These are phyloP conservation scores for Acanthococcus lagerstroemiae DNA, from an alignment of 2,888 invertebrate species.

Conservation along the genomic window DNA sequence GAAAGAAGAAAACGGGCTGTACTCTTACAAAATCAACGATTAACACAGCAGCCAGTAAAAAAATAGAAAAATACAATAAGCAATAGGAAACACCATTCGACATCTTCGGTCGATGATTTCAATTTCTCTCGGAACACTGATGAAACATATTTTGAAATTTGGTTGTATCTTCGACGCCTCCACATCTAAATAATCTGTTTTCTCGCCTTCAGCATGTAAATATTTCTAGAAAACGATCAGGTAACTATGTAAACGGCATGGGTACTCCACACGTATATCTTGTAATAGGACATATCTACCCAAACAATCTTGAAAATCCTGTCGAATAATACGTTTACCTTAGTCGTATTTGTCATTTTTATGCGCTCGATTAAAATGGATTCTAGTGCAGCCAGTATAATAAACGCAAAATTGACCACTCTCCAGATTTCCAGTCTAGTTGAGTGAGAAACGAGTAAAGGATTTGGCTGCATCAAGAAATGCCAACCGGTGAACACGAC, in stretches of 20 bases:
- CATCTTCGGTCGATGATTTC: neutral
- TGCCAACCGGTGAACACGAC: neutral
- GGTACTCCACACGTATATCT: too few species aligned
- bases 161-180: neutral
- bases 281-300: too few species aligned
- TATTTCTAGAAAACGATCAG: too few species aligned
- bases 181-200: neutral
- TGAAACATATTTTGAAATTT: neutral
- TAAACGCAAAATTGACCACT: neutral
- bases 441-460: neutral
- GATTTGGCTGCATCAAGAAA: neutral
- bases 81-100: neutral
- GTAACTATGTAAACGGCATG: too few species aligned
- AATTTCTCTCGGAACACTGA: neutral
- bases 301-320: too few species aligned
- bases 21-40: too few species aligned
- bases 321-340: too few species aligned
- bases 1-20: too few species aligned
- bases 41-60: too few species aligned
- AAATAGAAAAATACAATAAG: neutral
- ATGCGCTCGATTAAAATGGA: neutral
- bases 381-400: neutral
- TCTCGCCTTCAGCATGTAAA: neutral
- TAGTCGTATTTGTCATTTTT: neutral
- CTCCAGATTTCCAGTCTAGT: neutral